Base-by-base conservation (phyloP, 2,888 invertebrate genomes). In the Chaetogeoica ovagalla region DNA sequence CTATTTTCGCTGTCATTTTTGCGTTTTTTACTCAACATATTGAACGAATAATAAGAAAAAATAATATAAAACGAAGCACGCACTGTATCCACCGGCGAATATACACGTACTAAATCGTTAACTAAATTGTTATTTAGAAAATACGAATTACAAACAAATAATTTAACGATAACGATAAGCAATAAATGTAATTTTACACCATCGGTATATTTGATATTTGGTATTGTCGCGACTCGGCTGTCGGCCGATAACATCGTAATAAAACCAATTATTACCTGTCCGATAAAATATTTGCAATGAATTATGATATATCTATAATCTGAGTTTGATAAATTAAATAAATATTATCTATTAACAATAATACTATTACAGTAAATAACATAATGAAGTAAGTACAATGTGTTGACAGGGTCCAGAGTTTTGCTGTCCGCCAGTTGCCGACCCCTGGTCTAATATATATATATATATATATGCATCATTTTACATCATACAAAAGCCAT, bases 91-190 rank as follows among this genome's bases (percentile, higher is more conserved):
- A 71, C 59, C 39, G n/a, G 39, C 15, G 59, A 71, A 71, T 71
- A n/a, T 59, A 71, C 57, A 57, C 68, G 52, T 9, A 52, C 52
- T 23, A 30, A 68, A 68, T 68, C 19, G 68, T 68, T 37, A 57
- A 71, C 37, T 71, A 57, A 71, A 71, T 71, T 59, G 19, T 71
- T 59, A 71, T 39, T 59, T 59, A 71, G 21, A 71, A 71, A 71
- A 71, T 71, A 59, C 39, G n/a, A 17, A 11, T 19, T 2, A 71
- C 39, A 39, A n/a, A 71, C 21, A 71, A 71, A 59, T 21, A 71
- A 57, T 59, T 57, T 57, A 21, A 30, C 19, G 37, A 37, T 15
- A 59, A 71, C 15, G n/a, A 59, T 39, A 7, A 39, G 39, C 39
- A 39, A 39, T 39, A 39, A 39, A 39, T 39, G 21, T 23, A n/a